A percentile compares a stretch with the other conserved stretches of the same genome.
Evolutionary conservation across 2,113 vertebrate species (phyloP).

Genomic region (Gila orcuttii): DNA sequence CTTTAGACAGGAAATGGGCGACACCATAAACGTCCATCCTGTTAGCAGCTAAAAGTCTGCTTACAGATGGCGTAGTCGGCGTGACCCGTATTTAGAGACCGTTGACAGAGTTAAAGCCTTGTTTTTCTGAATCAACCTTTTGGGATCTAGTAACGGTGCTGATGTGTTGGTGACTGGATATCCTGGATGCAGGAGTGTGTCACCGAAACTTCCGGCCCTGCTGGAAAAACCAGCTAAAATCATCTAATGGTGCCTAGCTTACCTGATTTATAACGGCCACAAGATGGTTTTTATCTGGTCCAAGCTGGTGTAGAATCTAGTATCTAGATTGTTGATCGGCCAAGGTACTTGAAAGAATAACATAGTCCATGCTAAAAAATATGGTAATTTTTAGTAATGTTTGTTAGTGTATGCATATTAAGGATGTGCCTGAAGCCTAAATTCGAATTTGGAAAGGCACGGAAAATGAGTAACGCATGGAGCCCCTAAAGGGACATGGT

Average conservation of each 20-base stretch:
- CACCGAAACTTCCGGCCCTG: background rate
- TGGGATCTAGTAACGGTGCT: background rate
- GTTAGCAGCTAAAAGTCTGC: slow-evolving; percentile 42
- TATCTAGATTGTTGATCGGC: background rate
- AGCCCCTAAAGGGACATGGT: too few species aligned
- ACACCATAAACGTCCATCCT: slow-evolving; percentile 42
- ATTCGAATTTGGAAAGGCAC: too few species aligned
- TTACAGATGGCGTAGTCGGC: background rate
- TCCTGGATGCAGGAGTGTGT: slow-evolving; percentile 23
- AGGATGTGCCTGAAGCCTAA: too few species aligned
- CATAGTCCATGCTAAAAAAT: background rate
- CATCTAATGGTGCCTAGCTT: background rate
- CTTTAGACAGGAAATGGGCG: slow-evolving; percentile 25
- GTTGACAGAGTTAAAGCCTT: slow-evolving; percentile 56
- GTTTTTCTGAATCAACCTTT: slow-evolving; percentile 21
- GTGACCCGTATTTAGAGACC: background rate
- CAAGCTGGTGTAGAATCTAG: background rate
- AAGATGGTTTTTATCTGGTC: background rate
- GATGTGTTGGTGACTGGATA: slow-evolving; percentile 38
- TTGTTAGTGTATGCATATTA: too few species aligned
- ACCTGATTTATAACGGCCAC: background rate
- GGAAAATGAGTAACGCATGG: too few species aligned
- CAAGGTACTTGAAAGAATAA: background rate
- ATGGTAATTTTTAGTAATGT: too few species aligned
- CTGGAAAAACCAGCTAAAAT: background rate